These are phyloP conservation scores for Sericinus montela DNA, from an alignment of 2,888 invertebrate genomes.

Conservation along the genomic window DNA sequence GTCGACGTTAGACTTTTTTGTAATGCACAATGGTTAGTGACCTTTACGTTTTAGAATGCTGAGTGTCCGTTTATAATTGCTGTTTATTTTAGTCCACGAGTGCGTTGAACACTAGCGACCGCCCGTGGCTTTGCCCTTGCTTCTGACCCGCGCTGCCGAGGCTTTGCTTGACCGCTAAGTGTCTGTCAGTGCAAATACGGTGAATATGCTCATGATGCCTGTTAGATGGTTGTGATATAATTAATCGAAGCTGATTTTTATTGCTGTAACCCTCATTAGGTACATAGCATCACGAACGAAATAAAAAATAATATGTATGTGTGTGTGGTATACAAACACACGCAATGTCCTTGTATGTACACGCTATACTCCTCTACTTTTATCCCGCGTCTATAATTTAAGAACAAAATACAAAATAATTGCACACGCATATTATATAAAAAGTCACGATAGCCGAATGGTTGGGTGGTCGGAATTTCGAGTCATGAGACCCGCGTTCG, in stretches of 20 bases:
- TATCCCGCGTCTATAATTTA: too few species aligned
- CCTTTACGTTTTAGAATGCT: slow-evolving; percentile 46
- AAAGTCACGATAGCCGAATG: too few species aligned
- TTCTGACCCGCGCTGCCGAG: slow-evolving; percentile 24
- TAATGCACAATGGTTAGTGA: slow-evolving; percentile 56
- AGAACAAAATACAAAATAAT: too few species aligned
- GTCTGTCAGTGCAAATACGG: slow-evolving; percentile 23
- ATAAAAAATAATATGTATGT: too few species aligned
- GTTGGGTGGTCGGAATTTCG: too few species aligned
- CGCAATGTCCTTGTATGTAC: too few species aligned
- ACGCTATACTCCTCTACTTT: too few species aligned
- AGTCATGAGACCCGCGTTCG: too few species aligned
- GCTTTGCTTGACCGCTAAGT: slow-evolving; percentile 24
- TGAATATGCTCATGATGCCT: neutral
- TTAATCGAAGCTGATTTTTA: slow-evolving; percentile 5
- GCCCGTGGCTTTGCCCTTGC: slow-evolving; percentile 27
- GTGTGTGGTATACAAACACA: too few species aligned
- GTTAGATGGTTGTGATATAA: slow-evolving; percentile 17
- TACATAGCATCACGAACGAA: neutral
- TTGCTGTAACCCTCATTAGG: neutral
- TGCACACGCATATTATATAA: too few species aligned
- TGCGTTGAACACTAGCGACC: slow-evolving; percentile 23
- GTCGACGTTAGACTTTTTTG: slow-evolving; percentile 35
- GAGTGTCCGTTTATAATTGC: slow-evolving; percentile 51
- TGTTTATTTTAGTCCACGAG: slow-evolving; percentile 46